Conservation (phyloP, 30 jellyfish, hydroid and myxozoan species). For the Morbakka virulenta region DNA sequence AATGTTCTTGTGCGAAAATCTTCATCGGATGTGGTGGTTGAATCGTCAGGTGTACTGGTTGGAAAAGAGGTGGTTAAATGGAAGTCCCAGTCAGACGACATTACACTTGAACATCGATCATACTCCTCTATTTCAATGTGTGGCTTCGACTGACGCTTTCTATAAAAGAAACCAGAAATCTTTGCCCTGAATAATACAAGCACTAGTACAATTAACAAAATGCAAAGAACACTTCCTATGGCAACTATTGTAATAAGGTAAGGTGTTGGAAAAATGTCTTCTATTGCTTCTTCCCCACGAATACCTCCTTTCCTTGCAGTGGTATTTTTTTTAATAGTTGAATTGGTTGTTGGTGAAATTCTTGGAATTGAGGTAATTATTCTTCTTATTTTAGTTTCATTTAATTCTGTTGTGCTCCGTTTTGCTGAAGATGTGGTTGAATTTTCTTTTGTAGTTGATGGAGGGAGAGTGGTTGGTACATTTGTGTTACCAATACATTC, state of each 20-base stretch:
- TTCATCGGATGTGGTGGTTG: conserved; percentile 90
- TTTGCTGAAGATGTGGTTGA: conserved; percentile 8
- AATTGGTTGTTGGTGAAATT: not conserved
- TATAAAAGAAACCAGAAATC: conserved; percentile 58
- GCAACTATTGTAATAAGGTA: conserved; percentile 84
- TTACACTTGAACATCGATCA: conserved; percentile 92
- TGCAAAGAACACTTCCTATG: conserved; percentile 83
- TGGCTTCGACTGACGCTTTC: conserved; percentile 88
- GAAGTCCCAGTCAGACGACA: conserved; percentile 97
- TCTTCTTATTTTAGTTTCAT: not conserved
- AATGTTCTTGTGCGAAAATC: conserved; percentile 89
- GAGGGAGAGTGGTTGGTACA: conserved; percentile 69
- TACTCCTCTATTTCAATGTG: conserved; percentile 93
- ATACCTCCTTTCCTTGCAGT: not conserved
- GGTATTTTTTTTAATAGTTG: not conserved
- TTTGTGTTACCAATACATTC: conserved; percentile 90
- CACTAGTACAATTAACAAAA: conserved; percentile 73
- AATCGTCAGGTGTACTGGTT: conserved; percentile 98
- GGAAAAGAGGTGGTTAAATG: conserved; percentile 88
- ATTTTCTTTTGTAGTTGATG: conserved; percentile 24
- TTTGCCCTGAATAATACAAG: conserved; percentile 74
- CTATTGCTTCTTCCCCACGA: conserved; percentile 3
- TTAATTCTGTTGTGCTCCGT: not conserved
- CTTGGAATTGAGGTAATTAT: not conserved
- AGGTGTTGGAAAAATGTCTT: conserved; percentile 84